phyloP scores from a whole-genome alignment of 35 echinoderm and acorn worm species.

The Lytechinus pictus region DNA sequence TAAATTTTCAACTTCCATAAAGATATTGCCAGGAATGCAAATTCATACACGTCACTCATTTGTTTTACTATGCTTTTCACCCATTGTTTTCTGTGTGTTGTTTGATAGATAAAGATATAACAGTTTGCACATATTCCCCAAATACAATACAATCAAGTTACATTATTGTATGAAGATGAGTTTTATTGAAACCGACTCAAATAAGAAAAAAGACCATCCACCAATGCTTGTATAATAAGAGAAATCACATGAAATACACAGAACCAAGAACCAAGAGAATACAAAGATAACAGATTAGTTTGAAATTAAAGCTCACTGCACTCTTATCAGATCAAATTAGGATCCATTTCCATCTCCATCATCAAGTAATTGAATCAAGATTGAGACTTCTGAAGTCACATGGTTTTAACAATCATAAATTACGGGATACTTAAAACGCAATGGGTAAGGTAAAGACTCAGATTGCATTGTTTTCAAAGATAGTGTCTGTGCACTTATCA shows the following conservation, averaged over 20 bases:
- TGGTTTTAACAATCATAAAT: not conserved
- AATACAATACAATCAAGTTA: too few species aligned
- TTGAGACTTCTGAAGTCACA: not conserved
- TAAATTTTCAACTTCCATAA: too few species aligned
- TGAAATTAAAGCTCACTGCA: not conserved
- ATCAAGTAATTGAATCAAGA: not conserved
- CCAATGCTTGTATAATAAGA: not conserved
- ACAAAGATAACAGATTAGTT: not conserved
- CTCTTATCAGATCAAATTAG: not conserved
- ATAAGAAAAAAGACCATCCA: not conserved
- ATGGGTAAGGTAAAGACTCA: too few species aligned
- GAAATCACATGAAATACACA: not conserved
- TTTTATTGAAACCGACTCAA: not conserved
- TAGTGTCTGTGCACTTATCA: not conserved
- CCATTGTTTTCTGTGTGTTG: too few species aligned
- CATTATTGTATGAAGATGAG: not conserved
- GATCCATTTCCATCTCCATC: not conserved
- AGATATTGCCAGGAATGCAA: too few species aligned
- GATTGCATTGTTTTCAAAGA: not conserved
- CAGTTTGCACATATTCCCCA: too few species aligned
- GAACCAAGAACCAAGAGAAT: not conserved
- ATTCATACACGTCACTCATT: too few species aligned
- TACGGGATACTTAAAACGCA: not conserved
- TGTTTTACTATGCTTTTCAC: too few species aligned
- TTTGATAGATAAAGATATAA: too few species aligned